phyloP scores from a whole-genome alignment of 2,797 vertebrate genomes.

The Okamejei kenojei region DNA sequence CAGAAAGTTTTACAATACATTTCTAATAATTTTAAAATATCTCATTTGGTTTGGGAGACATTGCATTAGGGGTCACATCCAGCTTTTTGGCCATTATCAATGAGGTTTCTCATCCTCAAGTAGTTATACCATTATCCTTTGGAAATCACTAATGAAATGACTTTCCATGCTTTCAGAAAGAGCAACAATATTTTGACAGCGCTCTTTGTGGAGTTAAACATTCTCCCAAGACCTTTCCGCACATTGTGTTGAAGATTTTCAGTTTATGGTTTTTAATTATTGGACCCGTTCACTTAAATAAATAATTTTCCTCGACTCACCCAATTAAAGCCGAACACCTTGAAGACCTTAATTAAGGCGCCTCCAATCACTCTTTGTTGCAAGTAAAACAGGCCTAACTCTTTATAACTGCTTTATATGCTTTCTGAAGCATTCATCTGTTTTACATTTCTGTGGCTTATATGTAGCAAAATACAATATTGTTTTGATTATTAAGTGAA shows the following conservation, averaged over 20 bases:
- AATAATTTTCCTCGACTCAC: not conserved
- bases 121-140: not conserved
- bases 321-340: not conserved
- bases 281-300: too few relatives aligned
- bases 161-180: not conserved
- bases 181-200: not conserved
- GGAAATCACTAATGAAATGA: not conserved
- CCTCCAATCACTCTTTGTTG: not conserved
- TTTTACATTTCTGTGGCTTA: not conserved
- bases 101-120: not conserved
- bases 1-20: not conserved
- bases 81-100: not conserved
- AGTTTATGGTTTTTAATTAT: not conserved
- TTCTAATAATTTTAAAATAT: not conserved
- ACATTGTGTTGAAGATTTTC: not conserved
- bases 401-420: not conserved
- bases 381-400: not conserved
- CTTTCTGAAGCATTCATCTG: not conserved
- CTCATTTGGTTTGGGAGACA: not conserved
- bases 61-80: not conserved
- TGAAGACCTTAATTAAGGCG: not conserved
- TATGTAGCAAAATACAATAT: not conserved
- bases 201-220: not conserved
- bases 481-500: not conserved
- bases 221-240: not conserved